Base-by-base conservation (phyloP, 1,140 invertebrate genomes). In the Sesamia nonagrioides region DNA sequence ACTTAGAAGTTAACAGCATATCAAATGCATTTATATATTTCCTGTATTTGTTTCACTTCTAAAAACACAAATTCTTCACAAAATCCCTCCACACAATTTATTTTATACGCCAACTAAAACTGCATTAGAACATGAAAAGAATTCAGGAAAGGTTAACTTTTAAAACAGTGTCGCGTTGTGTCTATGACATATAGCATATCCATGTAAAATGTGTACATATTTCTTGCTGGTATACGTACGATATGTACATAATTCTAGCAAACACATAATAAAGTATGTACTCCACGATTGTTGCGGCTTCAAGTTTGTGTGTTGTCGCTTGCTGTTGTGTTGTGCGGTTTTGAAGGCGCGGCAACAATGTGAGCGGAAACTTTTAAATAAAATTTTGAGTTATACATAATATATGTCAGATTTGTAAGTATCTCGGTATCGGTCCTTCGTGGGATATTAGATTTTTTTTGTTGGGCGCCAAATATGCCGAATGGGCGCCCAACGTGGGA, bases 261-360 rank as follows among this genome's bases (percentile, higher is more conserved):
- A 72, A 56, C 50, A 72, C n/a, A 76, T 77, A 68, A 54, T 77
- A 68, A 77, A 77, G 48, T 76, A 63, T 77, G 48, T 77, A 27
- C 61, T 56, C 13, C n/a, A 61, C 74, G 61, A 77, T 77, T 77
- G 60, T 77, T 77, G 61, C 60, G 74, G 74, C 48, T 35, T 37
- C 42, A 40, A 68, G 27, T 77, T 77, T 66, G 11, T 58, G 50
- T 60, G 56, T 76, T 76, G 58, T 76, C 73, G 58, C 58, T 76
- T 61, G 58, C 45, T 63, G 73, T 76, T 58, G 56, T 63, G 60
- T 63, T 18, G 52, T 18, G 21, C n/a, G 21, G 58, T 52, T 9
- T n/a, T 15, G 13, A 13, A 18, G 73, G 15, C 13, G 27, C 3
- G 73, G 27, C 40, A 5, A 2, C 9, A 61, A 4, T 63, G 27